These are phyloP conservation scores for Athene cunicularia DNA, from an alignment of 2,113 vertebrate species.

Conservation along the genomic window DNA sequence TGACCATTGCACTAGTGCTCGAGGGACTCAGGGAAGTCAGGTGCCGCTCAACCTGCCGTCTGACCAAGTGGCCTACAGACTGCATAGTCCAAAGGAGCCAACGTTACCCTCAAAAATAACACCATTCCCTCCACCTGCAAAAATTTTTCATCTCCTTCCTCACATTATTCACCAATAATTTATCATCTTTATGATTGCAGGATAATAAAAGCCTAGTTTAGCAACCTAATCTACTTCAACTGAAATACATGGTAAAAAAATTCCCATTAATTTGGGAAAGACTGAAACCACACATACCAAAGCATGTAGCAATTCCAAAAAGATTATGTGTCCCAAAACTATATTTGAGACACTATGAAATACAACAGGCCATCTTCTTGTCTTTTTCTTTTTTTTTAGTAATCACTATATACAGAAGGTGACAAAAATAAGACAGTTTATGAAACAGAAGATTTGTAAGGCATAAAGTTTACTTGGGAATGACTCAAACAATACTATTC, in stretches of 20 bases:
- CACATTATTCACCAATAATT: neutral
- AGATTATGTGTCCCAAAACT: neutral
- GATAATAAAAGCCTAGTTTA: neutral
- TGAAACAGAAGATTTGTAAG: neutral
- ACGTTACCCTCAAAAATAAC: neutral
- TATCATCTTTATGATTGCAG: neutral
- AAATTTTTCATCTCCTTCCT: neutral
- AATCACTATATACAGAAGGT: neutral
- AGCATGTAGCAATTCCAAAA: neutral
- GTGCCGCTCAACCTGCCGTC: accelerated
- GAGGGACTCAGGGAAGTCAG: too few species aligned
- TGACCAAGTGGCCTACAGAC: accelerated
- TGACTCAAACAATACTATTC: neutral
- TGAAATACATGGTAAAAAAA: neutral
- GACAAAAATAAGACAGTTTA: neutral
- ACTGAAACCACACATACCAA: neutral
- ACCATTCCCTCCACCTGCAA: neutral
- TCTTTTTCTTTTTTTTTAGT: neutral
- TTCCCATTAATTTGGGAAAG: neutral
- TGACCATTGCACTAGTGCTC: accelerated
- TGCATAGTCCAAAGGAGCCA: accelerated
- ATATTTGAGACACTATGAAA: neutral
- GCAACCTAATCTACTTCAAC: accelerated
- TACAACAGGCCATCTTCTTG: neutral
- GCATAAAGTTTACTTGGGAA: neutral